A percentile compares a stretch with the other conserved stretches of the same genome.
Conservation (phyloP, 2,888 invertebrate genomes). For the Rhabditophanes sp. region DNA sequence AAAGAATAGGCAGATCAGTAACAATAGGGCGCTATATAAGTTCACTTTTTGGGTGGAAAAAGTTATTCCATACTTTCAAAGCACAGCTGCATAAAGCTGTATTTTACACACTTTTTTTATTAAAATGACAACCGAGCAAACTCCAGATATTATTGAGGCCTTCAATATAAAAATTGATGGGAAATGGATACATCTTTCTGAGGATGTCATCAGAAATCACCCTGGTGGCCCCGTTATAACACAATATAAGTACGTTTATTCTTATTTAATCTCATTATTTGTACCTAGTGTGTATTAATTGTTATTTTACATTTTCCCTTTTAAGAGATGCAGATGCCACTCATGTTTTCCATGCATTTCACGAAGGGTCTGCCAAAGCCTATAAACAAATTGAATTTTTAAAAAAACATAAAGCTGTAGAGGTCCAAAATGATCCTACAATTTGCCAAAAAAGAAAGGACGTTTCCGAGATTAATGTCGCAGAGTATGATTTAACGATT, state of each 20-base stretch:
- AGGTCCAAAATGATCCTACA: conserved; percentile 10
- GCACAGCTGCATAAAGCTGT: too few relatives aligned
- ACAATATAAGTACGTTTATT: conserved; percentile 28
- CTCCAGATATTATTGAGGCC: too few relatives aligned
- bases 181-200: conserved; percentile 30
- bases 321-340: conserved; percentile 37
- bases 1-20: too few relatives aligned
- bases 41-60: too few relatives aligned
- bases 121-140: too few relatives aligned
- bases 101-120: too few relatives aligned
- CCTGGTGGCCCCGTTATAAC: conserved; percentile 37
- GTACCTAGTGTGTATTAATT: conserved; percentile 2
- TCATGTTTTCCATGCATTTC: conserved; percentile 41
- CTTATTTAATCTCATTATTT: conserved; percentile 1
- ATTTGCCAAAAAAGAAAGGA: conserved; percentile 8
- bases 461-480: conserved; percentile 22
- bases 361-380: conserved; percentile 30
- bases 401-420: conserved; percentile 16
- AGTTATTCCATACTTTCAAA: too few relatives aligned
- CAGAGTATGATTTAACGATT: conserved; percentile 28
- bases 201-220: conserved; percentile 30
- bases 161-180: conserved; percentile 26
- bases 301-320: conserved; percentile 6
- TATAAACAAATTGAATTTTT: conserved; percentile 31
- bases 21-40: too few relatives aligned